Percentiles rank a stretch among this genome's conserved stretches.
Evolutionary conservation across 2,113 vertebrate species (phyloP).

Genomic region (Alaudala cheleensis): DNA sequence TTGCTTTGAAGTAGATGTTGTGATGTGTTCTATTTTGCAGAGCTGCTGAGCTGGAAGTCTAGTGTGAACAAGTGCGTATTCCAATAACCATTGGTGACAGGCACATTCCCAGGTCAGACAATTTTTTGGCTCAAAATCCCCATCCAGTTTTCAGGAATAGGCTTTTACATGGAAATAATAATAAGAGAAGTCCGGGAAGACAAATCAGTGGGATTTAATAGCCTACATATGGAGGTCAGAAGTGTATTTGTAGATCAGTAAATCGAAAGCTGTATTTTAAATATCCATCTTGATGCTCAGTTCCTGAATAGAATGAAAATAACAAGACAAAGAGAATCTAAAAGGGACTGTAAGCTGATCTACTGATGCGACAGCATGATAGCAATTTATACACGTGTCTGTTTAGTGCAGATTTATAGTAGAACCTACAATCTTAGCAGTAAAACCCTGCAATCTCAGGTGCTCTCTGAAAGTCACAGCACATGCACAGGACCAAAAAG

Average conservation of each 20-base stretch:
- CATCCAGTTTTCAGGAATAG: background rate
- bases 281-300: conserved; percentile 32
- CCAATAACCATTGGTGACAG: background rate
- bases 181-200: background rate
- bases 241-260: conserved; percentile 26
- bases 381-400: background rate
- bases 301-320: conserved; percentile 58
- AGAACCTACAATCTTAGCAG: conserved; percentile 3
- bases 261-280: conserved; percentile 39
- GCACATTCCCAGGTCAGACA: background rate
- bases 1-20: background rate
- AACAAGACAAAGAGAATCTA: conserved; percentile 31
- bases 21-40: background rate
- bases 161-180: conserved; percentile 1
- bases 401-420: background rate
- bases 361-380: conserved; percentile 32
- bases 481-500: background rate
- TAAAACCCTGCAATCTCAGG: background rate
- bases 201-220: conserved; percentile 13
- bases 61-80: background rate
- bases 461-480: background rate
- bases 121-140: background rate
- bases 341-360: conserved; percentile 41
- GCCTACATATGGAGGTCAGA: background rate
- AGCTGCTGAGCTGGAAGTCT: background rate